Conservation (phyloP, 1,140 invertebrate genomes). For the Aphelinus certus region DNA sequence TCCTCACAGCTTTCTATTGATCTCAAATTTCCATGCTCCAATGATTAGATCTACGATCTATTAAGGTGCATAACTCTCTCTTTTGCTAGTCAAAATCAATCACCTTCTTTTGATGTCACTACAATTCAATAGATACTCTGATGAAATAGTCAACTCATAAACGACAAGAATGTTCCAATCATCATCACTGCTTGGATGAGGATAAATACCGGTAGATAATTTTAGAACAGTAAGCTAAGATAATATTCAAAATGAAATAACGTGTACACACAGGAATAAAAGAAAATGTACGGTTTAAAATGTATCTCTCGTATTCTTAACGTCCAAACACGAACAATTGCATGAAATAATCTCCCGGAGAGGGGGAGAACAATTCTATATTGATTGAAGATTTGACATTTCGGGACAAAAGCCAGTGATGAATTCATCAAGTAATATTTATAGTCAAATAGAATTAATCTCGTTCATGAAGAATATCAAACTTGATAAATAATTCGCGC, state of each 20-base stretch:
- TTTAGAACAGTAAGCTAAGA: constrained; percentile 3
- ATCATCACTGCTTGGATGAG: too few species aligned
- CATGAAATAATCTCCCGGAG: not conserved
- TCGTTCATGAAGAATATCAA: not conserved
- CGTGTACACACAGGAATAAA: constrained; percentile 6
- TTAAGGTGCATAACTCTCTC: not conserved
- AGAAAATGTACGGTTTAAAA: not conserved
- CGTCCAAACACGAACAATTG: not conserved
- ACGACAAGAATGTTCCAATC: too few species aligned
- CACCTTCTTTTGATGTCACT: too few species aligned
- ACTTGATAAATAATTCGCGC: not conserved
- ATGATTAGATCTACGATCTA: not conserved
- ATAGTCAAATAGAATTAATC: too few species aligned
- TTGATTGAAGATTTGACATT: not conserved
- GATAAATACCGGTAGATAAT: not conserved
- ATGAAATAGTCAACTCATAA: too few species aligned
- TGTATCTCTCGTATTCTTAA: not conserved
- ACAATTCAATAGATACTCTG: too few species aligned
- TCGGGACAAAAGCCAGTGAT: constrained; percentile 13
- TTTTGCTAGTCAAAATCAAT: too few species aligned
- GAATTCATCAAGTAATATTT: not conserved
- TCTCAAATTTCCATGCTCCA: constrained; percentile 24
- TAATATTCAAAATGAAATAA: not conserved
- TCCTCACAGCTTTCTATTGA: constrained; percentile 30
- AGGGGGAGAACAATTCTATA: too few species aligned